Evolutionary conservation across 2,113 vertebrate species (phyloP).

Genomic region (Perca schrenkii): DNA sequence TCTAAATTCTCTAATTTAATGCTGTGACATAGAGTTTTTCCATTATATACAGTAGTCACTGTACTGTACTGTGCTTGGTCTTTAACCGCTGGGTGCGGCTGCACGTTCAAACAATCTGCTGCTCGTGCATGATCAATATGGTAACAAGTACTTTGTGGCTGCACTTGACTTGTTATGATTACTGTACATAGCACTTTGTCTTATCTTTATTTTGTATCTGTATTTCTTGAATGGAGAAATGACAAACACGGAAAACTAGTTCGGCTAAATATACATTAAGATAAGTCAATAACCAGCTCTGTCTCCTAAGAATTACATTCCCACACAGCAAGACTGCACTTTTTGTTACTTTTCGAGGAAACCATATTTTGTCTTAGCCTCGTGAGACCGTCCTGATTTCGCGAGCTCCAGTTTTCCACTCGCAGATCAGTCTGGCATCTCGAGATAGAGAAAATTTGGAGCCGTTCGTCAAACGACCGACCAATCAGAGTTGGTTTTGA

Average conservation of each 20-base stretch:
- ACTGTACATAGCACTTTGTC: neutral
- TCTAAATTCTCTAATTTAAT: slow-evolving; percentile 36
- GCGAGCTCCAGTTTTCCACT: too few species aligned
- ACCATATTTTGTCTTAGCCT: too few species aligned
- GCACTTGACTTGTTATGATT: neutral
- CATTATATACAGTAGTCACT: neutral
- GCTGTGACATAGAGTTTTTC: slow-evolving; percentile 16
- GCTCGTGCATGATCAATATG: neutral
- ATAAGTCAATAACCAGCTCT: neutral
- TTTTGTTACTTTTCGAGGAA: too few species aligned
- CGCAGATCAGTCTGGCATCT: too few species aligned
- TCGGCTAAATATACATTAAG: neutral
- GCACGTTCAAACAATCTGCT: neutral
- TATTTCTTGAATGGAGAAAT: neutral
- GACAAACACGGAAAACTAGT: neutral
- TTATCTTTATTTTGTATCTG: neutral
- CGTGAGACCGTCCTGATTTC: too few species aligned
- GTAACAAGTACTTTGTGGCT: neutral
- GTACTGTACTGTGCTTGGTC: neutral
- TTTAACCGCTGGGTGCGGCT: slow-evolving; percentile 2
- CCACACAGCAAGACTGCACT: too few species aligned
- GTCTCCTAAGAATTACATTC: too few species aligned
- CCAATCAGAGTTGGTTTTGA: too few species aligned
- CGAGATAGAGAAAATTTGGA: too few species aligned
- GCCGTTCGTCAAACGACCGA: too few species aligned